Evolutionary conservation across 2,797 vertebrate species (phyloP).

Genomic region (Gallinago nigripennis): DNA sequence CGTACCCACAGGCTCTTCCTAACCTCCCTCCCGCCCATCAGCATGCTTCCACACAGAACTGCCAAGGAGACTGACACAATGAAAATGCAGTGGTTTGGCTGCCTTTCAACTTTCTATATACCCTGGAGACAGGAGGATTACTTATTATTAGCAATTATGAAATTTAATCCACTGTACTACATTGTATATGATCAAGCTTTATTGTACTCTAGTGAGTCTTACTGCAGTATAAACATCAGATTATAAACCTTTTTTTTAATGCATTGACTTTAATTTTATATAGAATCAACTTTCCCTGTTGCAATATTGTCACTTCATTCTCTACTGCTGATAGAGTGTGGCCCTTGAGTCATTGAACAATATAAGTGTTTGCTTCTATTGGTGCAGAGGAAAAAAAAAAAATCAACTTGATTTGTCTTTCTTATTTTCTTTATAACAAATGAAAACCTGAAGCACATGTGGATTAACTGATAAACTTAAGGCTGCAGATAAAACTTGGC

Average conservation of each 20-base stretch:
- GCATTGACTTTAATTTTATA: constrained; percentile 4
- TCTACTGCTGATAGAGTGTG: background rate
- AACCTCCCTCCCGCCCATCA: background rate
- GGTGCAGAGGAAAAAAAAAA: background rate
- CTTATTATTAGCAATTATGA: constrained; percentile 58
- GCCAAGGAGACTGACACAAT: constrained; percentile 26
- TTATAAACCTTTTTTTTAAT: constrained; percentile 2
- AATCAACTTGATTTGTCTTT: background rate
- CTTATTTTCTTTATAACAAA: constrained; percentile 24
- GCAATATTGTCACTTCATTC: background rate
- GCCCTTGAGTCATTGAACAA: background rate
- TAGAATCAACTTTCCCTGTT: background rate
- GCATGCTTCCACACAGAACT: background rate
- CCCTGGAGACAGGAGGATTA: constrained; percentile 35
- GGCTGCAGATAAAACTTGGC: background rate
- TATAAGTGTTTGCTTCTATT: background rate
- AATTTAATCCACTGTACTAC: constrained; percentile 44
- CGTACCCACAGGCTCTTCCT: constrained; percentile 10
- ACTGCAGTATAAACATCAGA: constrained; percentile 31
- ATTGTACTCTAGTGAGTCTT: constrained; percentile 31
- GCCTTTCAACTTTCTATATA: constrained; percentile 31
- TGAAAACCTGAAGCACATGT: background rate
- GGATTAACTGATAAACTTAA: background rate
- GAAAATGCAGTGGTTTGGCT: constrained; percentile 39
- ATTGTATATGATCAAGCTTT: constrained; percentile 53